Base-by-base conservation (phyloP, 2,797 vertebrate species). In the Decapterus maruadsi region DNA sequence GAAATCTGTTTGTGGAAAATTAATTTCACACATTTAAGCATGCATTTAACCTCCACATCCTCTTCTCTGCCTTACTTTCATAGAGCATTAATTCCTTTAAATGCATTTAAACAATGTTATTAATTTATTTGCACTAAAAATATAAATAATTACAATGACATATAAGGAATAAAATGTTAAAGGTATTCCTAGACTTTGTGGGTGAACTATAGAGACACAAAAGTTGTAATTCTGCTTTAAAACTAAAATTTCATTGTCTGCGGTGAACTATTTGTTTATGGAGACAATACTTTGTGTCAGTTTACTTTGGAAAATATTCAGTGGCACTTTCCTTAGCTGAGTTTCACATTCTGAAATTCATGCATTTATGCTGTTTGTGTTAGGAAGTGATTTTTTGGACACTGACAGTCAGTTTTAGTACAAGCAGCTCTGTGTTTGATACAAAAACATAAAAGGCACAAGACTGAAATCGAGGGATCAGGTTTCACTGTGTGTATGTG, bases 241-340 rank as follows among this genome's bases (percentile, higher is more conserved):
- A 12, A n/a, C 16, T 19, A 2, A 14, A 55, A 42, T 68, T 12
- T 42, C 59, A 48, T 8, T 20, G 20, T 58, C 26, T 76, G 36
- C 53, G 36, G 64, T 72, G 34, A 77, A 54, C 34, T 17, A 58
- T 14, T 14, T 63, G 46, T 80, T 58, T 8, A 43, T 10, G 31
- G 20, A 72, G 68, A 43, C 8, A 22, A 17, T 26, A 68, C 55
- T 64, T 34, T 64, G n/a, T 59, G 43, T 58, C 31, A 19, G 46
- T 61, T 63, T 48, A 71, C 54, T 42, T 75, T 54, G 26, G 42
- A 70, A 73, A 73, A 70, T 31, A 46, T 75, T 74, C 11, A 31
- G 4, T 61, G 43, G 68, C 55, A 38, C 51, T 20, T 80, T 65
- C 46, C 48, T 53, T 20, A n/a, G 38, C 19, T 38, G 22, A 62